phyloP scores from a whole-genome alignment of 2,888 invertebrate genomes.

The Sycophila texana region DNA sequence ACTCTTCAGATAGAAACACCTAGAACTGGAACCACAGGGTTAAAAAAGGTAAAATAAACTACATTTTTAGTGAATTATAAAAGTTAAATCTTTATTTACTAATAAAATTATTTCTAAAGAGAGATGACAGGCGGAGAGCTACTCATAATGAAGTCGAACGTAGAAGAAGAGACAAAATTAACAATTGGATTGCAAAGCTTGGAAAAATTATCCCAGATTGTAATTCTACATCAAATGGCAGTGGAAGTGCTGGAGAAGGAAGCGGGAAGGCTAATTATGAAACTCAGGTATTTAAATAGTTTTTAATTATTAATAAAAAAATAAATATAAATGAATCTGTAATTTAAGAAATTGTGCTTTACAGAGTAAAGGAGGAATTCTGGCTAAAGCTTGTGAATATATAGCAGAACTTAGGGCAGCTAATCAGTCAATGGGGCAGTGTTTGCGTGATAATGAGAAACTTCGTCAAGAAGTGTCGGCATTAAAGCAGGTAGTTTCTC shows the following conservation, averaged over 20 bases:
- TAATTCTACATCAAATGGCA: constrained; percentile 68
- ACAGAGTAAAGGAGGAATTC: constrained; percentile 95
- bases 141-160: constrained; percentile 98
- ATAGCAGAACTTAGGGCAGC: constrained; percentile 89
- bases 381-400: constrained; percentile 97
- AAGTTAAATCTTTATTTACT: constrained; percentile 9
- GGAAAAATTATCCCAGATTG: constrained; percentile 92
- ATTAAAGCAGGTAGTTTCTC: constrained; percentile 83
- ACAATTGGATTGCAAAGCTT: constrained; percentile 95
- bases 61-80: constrained; percentile 4
- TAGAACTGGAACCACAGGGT: constrained; percentile 74
- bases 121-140: constrained; percentile 91
- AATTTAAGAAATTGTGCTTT: constrained; percentile 50
- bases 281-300: constrained; percentile 66
- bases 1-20: constrained; percentile 78
- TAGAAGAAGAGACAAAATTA: constrained; percentile 95
- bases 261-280: constrained; percentile 74
- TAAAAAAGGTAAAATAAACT: constrained; percentile 78
- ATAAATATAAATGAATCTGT: background rate
- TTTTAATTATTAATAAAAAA: constrained; percentile 44
- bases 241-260: constrained; percentile 67
- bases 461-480: constrained; percentile 83
- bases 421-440: constrained; percentile 83
- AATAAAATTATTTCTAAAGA: constrained; percentile 75
- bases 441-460: constrained; percentile 84